phyloP scores from a whole-genome alignment of 2,797 vertebrate genomes.

The Sebastes minor region DNA sequence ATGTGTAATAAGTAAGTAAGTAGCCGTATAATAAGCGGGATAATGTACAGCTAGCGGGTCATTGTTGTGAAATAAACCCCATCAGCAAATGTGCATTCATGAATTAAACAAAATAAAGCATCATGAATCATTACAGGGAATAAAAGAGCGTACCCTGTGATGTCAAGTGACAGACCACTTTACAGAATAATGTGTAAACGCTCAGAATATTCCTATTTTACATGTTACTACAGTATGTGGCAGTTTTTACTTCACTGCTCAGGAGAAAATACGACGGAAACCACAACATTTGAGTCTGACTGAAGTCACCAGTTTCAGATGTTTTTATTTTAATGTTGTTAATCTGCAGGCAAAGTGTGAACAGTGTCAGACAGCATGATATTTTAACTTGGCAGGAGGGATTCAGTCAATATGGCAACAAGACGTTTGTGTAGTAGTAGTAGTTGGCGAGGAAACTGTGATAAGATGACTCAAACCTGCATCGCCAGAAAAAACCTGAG shows the following conservation, averaged over 20 bases:
- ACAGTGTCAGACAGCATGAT: conserved; percentile 3
- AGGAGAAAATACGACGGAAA: background rate
- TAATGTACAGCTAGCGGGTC: too few relatives aligned
- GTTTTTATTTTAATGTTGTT: background rate
- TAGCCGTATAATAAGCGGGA: too few relatives aligned
- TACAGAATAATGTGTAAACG: background rate
- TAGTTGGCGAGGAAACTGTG: conserved; percentile 3
- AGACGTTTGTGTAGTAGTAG: conserved; percentile 6
- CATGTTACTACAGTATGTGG: background rate
- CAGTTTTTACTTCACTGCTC: background rate
- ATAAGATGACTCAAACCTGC: conserved; percentile 28
- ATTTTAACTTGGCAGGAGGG: conserved; percentile 7
- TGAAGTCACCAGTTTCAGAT: background rate
- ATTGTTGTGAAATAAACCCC: too few relatives aligned
- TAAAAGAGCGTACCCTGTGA: too few relatives aligned
- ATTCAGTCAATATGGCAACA: conserved; percentile 11
- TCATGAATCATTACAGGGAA: too few relatives aligned
- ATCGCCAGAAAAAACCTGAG: background rate
- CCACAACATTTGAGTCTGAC: background rate
- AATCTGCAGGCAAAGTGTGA: background rate
- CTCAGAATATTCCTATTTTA: background rate
- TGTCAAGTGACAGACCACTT: too few relatives aligned
- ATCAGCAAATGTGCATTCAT: too few relatives aligned
- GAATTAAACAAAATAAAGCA: too few relatives aligned
- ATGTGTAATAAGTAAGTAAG: too few relatives aligned